Percentiles rank a stretch among this genome's conserved stretches.
These are phyloP conservation scores for Rhinella marina DNA, from an alignment of 2,797 vertebrate genomes.

Conservation along the genomic window DNA sequence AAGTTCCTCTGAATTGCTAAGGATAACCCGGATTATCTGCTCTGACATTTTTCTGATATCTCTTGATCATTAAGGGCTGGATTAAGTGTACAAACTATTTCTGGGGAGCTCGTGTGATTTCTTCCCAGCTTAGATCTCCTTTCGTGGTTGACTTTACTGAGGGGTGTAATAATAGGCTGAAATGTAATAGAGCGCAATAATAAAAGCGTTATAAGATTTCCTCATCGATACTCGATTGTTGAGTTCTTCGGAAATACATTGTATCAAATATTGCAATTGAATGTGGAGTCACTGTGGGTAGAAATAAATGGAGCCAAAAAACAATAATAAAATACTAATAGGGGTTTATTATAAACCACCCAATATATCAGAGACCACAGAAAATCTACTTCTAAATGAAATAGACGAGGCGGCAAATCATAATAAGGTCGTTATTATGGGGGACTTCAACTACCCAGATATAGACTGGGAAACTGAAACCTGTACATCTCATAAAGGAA, in stretches of 20 bases:
- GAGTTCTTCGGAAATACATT: background rate
- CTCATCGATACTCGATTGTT: background rate
- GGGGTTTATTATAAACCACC: too few relatives aligned
- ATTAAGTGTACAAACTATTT: conserved; percentile 65
- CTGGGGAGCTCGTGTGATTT: conserved; percentile 46
- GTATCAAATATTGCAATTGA: background rate
- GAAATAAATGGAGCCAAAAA: too few relatives aligned
- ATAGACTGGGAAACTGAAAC: too few relatives aligned
- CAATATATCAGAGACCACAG: too few relatives aligned
- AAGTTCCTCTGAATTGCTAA: conserved; percentile 42
- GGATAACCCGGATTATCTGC: conserved; percentile 66
- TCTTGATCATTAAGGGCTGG: conserved; percentile 65
- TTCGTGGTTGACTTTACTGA: background rate
- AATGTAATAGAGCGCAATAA: background rate
- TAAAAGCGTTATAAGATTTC: background rate
- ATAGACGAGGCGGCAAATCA: too few relatives aligned
- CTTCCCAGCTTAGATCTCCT: conserved; percentile 36
- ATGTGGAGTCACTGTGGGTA: too few relatives aligned
- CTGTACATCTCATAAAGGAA: too few relatives aligned
- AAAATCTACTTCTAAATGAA: too few relatives aligned
- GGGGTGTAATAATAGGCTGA: background rate
- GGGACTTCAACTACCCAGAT: too few relatives aligned
- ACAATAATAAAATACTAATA: too few relatives aligned
- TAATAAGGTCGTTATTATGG: too few relatives aligned
- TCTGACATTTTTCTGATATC: conserved; percentile 65